Evolutionary conservation across 2,113 vertebrate species (phyloP), one percentile per base, ranked within the genome.

Genomic region (Danio rerio): DNA sequence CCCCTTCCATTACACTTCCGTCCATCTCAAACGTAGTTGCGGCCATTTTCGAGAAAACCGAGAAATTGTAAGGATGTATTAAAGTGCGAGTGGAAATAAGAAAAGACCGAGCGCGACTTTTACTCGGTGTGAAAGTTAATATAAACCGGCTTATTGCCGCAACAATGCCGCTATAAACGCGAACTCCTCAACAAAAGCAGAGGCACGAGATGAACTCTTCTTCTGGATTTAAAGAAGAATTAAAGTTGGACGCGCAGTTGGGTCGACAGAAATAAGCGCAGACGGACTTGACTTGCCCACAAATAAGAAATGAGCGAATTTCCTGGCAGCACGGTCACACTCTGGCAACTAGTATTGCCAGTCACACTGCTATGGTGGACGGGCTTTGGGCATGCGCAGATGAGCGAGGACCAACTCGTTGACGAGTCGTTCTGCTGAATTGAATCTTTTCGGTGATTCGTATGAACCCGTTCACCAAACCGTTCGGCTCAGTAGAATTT

Each of bases 1-100:
- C 98, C 90, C 97, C 97, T 89, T 99, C 98, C 97, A 99, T 94
- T 79, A 97, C 91, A 75, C 95, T 95, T 83, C 98, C 98, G 87
- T 99, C 98, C 58, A 98, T 93, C 80, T 97, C 95, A 80, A 94
- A 40, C 53, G 79, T 59, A 16, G 90, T 84, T 6, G 91, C 86
- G n/a, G 92, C 92, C 94, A 93, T 93, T 83, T 89, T 91, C 81
- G 69, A 77, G 20, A 73, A 83, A 82, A 68, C 9, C 59, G 47
- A 21, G 56, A 69, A 83, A 65, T 70, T 52, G 42, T 40, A 50
- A 70, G 56, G 18, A 70, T 58, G 59, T 43, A 63, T 12, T 52
- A 58, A 61, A 79, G 42, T 50, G 18, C 58, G 62, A 15, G 50
- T 9, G 43, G 45, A 66, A 52, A 43, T 53, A 72, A 55, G 0